Evolutionary conservation across 2,113 vertebrate species (phyloP).

Genomic region (Dicaeum eximium): DNA sequence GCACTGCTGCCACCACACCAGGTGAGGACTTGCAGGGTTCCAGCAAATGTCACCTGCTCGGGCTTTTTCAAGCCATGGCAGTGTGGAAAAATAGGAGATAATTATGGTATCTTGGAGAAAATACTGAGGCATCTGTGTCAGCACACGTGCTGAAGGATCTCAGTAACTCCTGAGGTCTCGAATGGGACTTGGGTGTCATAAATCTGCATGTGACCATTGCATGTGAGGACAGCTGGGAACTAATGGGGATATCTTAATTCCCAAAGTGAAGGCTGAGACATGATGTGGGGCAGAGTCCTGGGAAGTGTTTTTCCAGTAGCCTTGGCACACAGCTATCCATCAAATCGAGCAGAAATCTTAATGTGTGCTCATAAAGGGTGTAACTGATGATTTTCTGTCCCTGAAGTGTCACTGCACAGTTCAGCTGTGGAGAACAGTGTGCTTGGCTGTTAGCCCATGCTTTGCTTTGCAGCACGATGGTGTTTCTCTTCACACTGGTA

Average conservation of each 20-base stretch:
- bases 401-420: neutral
- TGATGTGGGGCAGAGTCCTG: neutral
- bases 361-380: neutral
- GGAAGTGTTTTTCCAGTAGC: neutral
- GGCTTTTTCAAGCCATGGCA: neutral
- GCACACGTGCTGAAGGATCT: accelerated
- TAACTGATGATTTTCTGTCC: neutral
- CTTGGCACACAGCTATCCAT: neutral
- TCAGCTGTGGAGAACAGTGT: neutral
- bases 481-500: neutral
- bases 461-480: neutral
- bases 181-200: neutral
- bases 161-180: neutral
- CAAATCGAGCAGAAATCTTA: neutral
- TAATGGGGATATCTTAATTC: neutral
- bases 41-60: neutral
- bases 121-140: neutral
- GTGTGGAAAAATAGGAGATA: neutral
- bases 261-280: neutral
- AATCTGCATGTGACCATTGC: neutral
- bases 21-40: constrained; percentile 41
- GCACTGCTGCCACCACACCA: constrained; percentile 55
- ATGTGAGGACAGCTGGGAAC: neutral
- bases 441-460: neutral
- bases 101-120: neutral